phyloP scores from a whole-genome alignment of 1,140 invertebrate species.

The Drosophila subobscura region DNA sequence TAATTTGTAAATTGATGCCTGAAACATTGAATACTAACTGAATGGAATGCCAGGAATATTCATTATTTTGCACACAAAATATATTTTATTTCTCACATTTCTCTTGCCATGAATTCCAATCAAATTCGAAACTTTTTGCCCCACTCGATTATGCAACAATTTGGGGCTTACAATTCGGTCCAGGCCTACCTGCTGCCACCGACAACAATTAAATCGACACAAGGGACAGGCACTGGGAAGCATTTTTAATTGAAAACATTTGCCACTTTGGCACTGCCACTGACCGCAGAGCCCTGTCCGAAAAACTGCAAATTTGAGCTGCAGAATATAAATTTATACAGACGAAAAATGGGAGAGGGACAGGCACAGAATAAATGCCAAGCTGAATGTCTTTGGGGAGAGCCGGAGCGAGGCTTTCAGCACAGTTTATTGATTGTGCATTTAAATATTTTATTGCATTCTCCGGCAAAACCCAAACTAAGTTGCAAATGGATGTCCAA shows the following conservation, averaged over 20 bases:
- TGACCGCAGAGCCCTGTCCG: slow-evolving; percentile 60
- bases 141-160: slow-evolving; percentile 45
- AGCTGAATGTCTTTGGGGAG: slow-evolving; percentile 21
- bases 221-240: slow-evolving; percentile 36
- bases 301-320: slow-evolving; percentile 30
- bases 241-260: slow-evolving; percentile 80
- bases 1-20: slow-evolving; percentile 23
- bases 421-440: slow-evolving; percentile 72
- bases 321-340: slow-evolving; percentile 42
- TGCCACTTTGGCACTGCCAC: slow-evolving; percentile 68
- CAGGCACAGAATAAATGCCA: slow-evolving; percentile 34
- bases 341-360: slow-evolving; percentile 12
- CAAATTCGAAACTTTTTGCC: slow-evolving; percentile 11
- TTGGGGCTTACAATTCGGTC: neutral
- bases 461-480: slow-evolving; percentile 40
- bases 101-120: neutral
- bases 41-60: slow-evolving; percentile 5
- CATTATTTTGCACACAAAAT: slow-evolving; percentile 1
- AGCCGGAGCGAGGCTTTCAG: neutral
- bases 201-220: slow-evolving; percentile 61
- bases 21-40: neutral
- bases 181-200: slow-evolving; percentile 15
- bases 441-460: slow-evolving; percentile 81
- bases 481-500: slow-evolving; percentile 46
- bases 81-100: too few relatives aligned